These are phyloP conservation scores for Hypotaenidia philippensis DNA, from an alignment of 2,797 vertebrate genomes.

Conservation along the genomic window DNA sequence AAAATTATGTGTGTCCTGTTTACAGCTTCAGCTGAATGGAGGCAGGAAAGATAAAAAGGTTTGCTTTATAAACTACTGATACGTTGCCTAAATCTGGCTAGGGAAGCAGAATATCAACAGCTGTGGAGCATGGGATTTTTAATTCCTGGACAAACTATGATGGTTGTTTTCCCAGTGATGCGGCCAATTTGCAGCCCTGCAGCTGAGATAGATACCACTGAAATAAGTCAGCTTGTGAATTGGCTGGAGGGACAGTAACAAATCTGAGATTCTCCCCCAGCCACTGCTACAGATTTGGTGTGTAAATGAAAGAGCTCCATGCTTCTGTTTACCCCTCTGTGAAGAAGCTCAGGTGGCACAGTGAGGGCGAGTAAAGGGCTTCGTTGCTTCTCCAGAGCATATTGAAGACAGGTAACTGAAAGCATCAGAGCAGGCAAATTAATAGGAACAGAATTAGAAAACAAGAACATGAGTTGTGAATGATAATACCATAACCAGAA, in stretches of 20 bases:
- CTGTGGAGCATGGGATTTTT: slow-evolving; percentile 9
- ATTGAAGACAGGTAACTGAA: not conserved
- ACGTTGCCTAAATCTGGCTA: not conserved
- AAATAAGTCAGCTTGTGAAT: not conserved
- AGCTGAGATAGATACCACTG: not conserved
- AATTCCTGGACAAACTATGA: slow-evolving; percentile 16
- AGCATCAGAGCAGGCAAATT: not conserved
- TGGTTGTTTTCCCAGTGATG: not conserved
- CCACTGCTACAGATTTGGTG: not conserved
- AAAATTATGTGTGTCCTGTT: not conserved
- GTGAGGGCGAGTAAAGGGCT: not conserved
- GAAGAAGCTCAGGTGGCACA: not conserved
- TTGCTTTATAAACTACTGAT: slow-evolving; percentile 3
- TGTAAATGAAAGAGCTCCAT: not conserved
- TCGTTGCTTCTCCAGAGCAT: not conserved
- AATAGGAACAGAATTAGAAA: not conserved
- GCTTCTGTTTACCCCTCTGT: not conserved
- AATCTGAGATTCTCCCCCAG: not conserved
- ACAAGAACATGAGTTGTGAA: not conserved
- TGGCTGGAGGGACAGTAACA: not conserved
- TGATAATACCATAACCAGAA: not conserved
- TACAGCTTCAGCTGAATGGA: slow-evolving; percentile 22
- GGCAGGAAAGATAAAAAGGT: slow-evolving; percentile 34
- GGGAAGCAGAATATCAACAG: slow-evolving; percentile 22
- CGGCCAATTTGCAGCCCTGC: not conserved